phyloP scores from a whole-genome alignment of 2,888 invertebrate species.

The Sphaerophoria taeniata region DNA sequence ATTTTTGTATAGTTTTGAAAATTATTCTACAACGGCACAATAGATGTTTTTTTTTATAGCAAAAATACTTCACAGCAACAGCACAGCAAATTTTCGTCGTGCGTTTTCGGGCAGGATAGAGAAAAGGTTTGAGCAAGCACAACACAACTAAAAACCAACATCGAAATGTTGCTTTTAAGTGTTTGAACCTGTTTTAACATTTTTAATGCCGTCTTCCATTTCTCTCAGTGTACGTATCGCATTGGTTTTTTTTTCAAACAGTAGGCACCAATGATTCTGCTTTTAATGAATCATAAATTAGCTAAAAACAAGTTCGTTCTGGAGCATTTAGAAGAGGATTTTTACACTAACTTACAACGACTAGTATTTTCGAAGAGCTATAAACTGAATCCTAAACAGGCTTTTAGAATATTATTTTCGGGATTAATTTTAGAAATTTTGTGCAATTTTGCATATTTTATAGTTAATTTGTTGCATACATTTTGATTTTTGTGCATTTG shows the following conservation, averaged over 20 bases:
- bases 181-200: too few relatives aligned
- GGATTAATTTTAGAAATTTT: slow-evolving; percentile 69
- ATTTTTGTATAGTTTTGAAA: slow-evolving; percentile 43
- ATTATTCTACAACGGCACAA: slow-evolving; percentile 42
- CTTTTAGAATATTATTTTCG: slow-evolving; percentile 64
- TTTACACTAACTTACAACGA: slow-evolving; percentile 16
- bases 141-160: not conserved
- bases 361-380: not conserved
- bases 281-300: slow-evolving; percentile 75
- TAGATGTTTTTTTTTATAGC: slow-evolving; percentile 8
- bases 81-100: too few relatives aligned
- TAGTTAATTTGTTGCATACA: slow-evolving; percentile 71
- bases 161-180: not conserved
- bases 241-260: not conserved
- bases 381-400: not conserved
- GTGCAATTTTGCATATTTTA: slow-evolving; percentile 73
- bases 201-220: not conserved
- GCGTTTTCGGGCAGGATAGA: not conserved
- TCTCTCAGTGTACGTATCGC: not conserved
- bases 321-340: slow-evolving; percentile 68
- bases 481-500: slow-evolving; percentile 22
- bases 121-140: too few relatives aligned
- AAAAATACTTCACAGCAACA: slow-evolving; percentile 4
- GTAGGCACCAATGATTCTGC: slow-evolving; percentile 48
- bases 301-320: slow-evolving; percentile 66